phyloP scores from a whole-genome alignment of 2,797 vertebrate genomes.

The Hoplostethus atlanticus region DNA sequence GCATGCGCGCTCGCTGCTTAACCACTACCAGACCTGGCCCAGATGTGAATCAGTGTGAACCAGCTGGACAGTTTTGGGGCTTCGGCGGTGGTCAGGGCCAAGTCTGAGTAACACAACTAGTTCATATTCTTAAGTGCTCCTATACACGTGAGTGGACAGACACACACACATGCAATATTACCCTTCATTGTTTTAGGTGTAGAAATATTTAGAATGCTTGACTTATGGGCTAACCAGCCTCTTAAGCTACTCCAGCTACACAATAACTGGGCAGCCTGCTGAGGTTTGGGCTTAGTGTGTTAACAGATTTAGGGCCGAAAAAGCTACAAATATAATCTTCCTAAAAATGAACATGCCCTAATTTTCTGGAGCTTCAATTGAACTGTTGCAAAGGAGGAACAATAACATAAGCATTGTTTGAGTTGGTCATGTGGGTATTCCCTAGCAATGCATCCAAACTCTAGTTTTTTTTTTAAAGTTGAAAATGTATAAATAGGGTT shows the following conservation, averaged over 20 bases:
- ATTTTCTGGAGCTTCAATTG: slow-evolving; percentile 34
- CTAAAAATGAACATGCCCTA: slow-evolving; percentile 34
- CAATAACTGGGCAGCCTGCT: slow-evolving; percentile 45
- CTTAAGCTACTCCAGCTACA: slow-evolving; percentile 49
- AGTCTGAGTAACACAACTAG: slow-evolving; percentile 57
- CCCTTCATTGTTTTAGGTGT: slow-evolving; percentile 35
- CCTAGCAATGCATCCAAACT: neutral
- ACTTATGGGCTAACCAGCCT: slow-evolving; percentile 29
- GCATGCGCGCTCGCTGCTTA: slow-evolving; percentile 44
- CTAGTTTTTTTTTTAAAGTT: too few relatives aligned
- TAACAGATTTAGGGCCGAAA: slow-evolving; percentile 17
- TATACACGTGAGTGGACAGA: slow-evolving; percentile 21
- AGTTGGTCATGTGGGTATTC: slow-evolving; percentile 22
- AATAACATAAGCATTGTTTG: slow-evolving; percentile 60
- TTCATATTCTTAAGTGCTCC: slow-evolving; percentile 18
- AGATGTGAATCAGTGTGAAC: slow-evolving; percentile 72
- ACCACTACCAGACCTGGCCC: slow-evolving; percentile 69
- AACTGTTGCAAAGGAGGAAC: slow-evolving; percentile 21
- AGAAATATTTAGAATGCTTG: slow-evolving; percentile 29
- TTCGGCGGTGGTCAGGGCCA: slow-evolving; percentile 60
- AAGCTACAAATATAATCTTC: slow-evolving; percentile 5
- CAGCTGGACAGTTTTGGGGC: slow-evolving; percentile 67
- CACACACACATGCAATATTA: neutral
- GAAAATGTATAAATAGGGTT: too few relatives aligned
- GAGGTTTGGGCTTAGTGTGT: slow-evolving; percentile 10